Evolutionary conservation across 2,888 invertebrate genomes (phyloP).

Genomic region (Eupithecia inturbata): DNA sequence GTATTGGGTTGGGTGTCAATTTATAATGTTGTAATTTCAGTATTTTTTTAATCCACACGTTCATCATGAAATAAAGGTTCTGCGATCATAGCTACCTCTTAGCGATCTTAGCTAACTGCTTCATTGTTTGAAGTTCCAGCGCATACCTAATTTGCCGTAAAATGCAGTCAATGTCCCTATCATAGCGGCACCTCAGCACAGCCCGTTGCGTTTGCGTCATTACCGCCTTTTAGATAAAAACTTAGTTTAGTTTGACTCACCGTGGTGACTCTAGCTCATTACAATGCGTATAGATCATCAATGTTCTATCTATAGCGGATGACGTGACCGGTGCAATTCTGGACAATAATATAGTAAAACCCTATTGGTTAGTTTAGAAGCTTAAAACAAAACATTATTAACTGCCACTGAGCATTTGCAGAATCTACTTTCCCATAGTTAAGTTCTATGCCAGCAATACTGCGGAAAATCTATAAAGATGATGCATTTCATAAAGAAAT

Average conservation of each 20-base stretch:
- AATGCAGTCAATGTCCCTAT: conserved; percentile 30
- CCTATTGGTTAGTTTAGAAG: neutral
- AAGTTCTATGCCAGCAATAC: neutral
- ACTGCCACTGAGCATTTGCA: neutral
- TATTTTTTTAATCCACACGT: neutral
- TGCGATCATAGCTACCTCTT: neutral
- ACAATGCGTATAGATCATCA: conserved; percentile 8
- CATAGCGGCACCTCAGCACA: conserved; percentile 24
- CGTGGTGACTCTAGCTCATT: conserved; percentile 26
- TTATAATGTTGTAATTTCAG: conserved; percentile 4
- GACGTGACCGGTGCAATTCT: conserved; percentile 9
- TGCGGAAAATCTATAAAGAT: neutral
- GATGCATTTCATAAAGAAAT: neutral
- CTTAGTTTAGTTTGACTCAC: conserved; percentile 25
- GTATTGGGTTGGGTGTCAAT: conserved; percentile 1
- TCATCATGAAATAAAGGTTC: neutral
- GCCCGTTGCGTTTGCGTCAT: conserved; percentile 37
- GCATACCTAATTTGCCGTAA: conserved; percentile 4
- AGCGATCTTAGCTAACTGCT: neutral
- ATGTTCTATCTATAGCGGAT: neutral
- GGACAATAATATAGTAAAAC: neutral
- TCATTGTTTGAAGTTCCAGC: neutral
- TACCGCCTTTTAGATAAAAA: conserved; percentile 36
- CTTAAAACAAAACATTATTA: neutral
- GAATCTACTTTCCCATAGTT: neutral